Base-by-base conservation (phyloP, 2,113 vertebrate species). In the Lamprotornis superbus region DNA sequence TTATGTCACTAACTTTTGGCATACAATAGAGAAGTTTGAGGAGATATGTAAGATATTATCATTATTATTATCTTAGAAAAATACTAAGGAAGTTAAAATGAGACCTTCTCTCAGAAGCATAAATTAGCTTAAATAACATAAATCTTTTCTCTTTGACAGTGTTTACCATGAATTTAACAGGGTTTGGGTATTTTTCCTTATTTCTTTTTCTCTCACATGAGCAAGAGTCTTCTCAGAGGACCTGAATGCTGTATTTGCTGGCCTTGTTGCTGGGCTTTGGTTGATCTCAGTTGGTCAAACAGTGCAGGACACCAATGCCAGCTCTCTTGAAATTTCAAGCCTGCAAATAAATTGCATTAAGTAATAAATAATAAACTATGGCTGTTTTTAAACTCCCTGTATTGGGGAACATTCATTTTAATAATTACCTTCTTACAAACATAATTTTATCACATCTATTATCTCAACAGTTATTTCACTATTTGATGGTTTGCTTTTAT, bases 401-500 rank as follows among this genome's bases (percentile, higher is more conserved):
- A 83, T 74, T 77, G 71, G 91, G 40, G 39, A 94, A 86, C 17
- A 92, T 89, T 61, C 61, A 94, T 96, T 93, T 96, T 92, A 97
- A 95, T 91, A 97, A 96, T 93, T 90, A 85, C 83, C 74, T 93
- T 97, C 95, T 94, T 94, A 94, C 73, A 97, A 97, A 95, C 65
- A 94, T 89, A 50, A 80, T 96, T 98, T 96, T 59, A 90, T 93
- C 87, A 93, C n/a, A 65, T 94, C 84, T 94, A 24, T 96, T 97
- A 92, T 91, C 49, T 91, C 37, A 79, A 50, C 37, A 94, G 76
- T 93, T 95, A 93, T 95, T 97, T 95, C 84, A 79, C n/a, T 94
- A 63, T 97, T 98, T 40, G 39, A 40, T 40, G 12, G 39, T 40
- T 40, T 40, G 39, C 61, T 98, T 98, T 97, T 96, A 96, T 97